Conservation (phyloP, 1,140 invertebrate genomes). For the Rhyacophila brunnea region DNA sequence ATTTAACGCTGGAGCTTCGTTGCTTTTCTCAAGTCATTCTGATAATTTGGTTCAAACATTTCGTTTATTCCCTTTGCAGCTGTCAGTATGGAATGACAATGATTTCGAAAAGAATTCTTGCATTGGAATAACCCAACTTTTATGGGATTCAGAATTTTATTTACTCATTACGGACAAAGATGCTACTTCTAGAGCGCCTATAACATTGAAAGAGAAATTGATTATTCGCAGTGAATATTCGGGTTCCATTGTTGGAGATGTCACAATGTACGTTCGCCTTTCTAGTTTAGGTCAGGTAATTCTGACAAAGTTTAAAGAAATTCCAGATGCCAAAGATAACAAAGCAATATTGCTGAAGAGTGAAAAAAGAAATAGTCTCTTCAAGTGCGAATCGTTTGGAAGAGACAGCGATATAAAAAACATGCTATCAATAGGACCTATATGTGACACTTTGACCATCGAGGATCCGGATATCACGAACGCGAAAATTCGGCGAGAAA, state of each 20-base stretch:
- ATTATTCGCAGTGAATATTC: conserved; percentile 2
- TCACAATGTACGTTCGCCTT: conserved; percentile 5
- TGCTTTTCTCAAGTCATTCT: conserved; percentile 16
- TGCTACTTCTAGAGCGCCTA: background rate
- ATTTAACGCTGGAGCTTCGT: conserved; percentile 19
- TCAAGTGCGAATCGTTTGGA: conserved; percentile 18
- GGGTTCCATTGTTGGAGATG: conserved; percentile 10
- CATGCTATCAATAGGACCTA: background rate
- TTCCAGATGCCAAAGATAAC: background rate
- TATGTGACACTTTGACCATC: conserved; percentile 21
- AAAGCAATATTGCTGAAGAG: background rate
- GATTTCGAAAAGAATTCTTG: conserved; percentile 7
- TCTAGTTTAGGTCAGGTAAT: conserved; percentile 8
- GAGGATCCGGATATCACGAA: conserved; percentile 13
- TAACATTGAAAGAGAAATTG: background rate
- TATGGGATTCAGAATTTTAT: conserved; percentile 15
- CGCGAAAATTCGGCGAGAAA: background rate
- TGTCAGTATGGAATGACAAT: conserved; percentile 18
- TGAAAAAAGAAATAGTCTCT: background rate
- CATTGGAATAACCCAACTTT: conserved; percentile 11
- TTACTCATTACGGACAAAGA: conserved; percentile 2
- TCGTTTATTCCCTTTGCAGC: conserved; percentile 8
- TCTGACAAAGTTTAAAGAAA: conserved; percentile 9
- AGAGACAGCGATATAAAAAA: background rate
- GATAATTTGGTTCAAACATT: conserved; percentile 15